Evolutionary conservation across 1,140 invertebrate genomes (phyloP).

Genomic region (Drosophila watanabei): DNA sequence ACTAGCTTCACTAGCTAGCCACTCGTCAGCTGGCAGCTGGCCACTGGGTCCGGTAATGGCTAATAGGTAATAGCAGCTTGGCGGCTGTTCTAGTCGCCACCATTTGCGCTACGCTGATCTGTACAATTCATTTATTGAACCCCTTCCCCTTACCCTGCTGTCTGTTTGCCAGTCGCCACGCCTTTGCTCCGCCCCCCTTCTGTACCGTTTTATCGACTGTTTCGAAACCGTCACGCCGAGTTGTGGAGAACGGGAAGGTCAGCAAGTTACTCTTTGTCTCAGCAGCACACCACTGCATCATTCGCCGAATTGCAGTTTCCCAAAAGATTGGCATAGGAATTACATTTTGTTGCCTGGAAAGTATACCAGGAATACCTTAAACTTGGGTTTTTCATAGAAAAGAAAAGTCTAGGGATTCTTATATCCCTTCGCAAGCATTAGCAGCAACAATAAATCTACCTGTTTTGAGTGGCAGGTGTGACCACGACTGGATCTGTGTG

Average conservation of each 20-base stretch:
- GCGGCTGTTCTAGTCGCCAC: constrained; percentile 34
- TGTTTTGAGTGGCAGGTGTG: constrained; percentile 18
- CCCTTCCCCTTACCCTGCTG: constrained; percentile 1
- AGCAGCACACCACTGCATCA: constrained; percentile 12
- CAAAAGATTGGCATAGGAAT: constrained; percentile 3
- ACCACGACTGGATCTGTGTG: background rate
- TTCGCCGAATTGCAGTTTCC: constrained; percentile 16
- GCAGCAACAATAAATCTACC: background rate
- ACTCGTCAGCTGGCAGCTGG: constrained; percentile 13
- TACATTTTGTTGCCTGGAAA: background rate
- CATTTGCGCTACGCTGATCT: constrained; percentile 24
- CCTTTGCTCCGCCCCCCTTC: constrained; percentile 6
- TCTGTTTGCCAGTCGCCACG: constrained; percentile 1
- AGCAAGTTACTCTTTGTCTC: constrained; percentile 50
- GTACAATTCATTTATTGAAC: constrained; percentile 16
- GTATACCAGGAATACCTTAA: background rate
- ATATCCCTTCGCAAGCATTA: constrained; percentile 10
- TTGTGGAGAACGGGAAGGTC: constrained; percentile 67
- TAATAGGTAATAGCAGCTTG: constrained; percentile 23
- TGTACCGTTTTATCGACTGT: constrained; percentile 33
- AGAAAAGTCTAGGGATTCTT: background rate
- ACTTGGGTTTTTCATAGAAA: background rate
- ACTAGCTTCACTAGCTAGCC: background rate
- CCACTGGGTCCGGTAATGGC: constrained; percentile 21
- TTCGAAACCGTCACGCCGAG: constrained; percentile 64